Evolutionary conservation across 2,888 invertebrate genomes (phyloP).

Genomic region (Lymantria monacha): DNA sequence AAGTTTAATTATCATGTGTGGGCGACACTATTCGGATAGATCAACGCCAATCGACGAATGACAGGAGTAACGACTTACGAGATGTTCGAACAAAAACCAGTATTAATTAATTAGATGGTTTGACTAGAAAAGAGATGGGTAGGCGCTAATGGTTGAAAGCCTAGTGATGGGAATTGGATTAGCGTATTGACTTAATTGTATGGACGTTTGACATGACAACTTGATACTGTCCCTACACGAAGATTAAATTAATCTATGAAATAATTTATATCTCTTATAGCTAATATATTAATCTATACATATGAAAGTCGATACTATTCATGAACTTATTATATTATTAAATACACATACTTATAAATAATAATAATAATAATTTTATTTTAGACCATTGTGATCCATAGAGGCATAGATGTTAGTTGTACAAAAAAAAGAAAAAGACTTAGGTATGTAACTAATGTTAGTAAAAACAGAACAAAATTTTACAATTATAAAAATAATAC

Average conservation of each 20-base stretch:
- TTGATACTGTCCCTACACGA: conserved; percentile 7
- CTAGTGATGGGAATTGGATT: conserved; percentile 41
- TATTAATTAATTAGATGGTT: conserved; percentile 76
- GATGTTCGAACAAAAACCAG: conserved; percentile 65
- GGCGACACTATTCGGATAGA: conserved; percentile 47
- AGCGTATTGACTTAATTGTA: conserved; percentile 56
- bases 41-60: conserved; percentile 61
- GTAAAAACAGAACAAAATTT: no score
- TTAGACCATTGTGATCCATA: no score
- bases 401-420: no score
- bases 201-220: conserved; percentile 57
- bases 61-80: conserved; percentile 64
- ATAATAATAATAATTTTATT: no score
- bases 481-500: no score
- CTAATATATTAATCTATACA: background rate
- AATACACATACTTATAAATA: no score
- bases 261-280: background rate
- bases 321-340: no score
- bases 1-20: conserved; percentile 71
- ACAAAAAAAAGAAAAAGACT: no score
- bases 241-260: conserved; percentile 4
- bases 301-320: no score
- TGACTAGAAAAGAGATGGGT: conserved; percentile 61
- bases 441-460: no score
- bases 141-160: conserved; percentile 53